Percentiles rank a stretch among this genome's conserved stretches.
phyloP scores from a whole-genome alignment of 2,888 invertebrate species.

The Lottia scabra region DNA sequence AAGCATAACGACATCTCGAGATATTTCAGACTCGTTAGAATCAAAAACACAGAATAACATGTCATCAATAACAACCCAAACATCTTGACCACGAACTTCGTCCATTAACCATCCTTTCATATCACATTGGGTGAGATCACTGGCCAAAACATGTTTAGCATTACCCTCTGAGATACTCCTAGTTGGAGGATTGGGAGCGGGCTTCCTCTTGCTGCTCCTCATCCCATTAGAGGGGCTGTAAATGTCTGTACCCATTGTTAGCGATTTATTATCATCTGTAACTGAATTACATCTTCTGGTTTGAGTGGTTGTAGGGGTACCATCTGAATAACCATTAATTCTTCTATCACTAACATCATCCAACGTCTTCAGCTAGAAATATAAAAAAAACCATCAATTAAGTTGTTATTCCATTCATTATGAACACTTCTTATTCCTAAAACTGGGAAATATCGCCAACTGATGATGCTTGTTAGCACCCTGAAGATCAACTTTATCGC shows the following conservation, averaged over 20 bases:
- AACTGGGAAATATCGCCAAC: no score
- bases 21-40: constrained; percentile 36
- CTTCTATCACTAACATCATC: no score
- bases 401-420: no score
- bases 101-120: constrained; percentile 55
- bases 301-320: no score
- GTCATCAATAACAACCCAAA: constrained; percentile 56
- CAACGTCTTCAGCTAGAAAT: no score
- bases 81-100: constrained; percentile 36
- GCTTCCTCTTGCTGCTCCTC: constrained; percentile 1
- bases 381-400: no score
- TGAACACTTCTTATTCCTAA: no score
- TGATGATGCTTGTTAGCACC: no score
- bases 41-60: constrained; percentile 58
- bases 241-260: not conserved
- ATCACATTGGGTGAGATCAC: constrained; percentile 48
- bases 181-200: constrained; percentile 16
- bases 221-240: not conserved
- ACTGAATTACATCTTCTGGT: no score
- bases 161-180: constrained; percentile 7
- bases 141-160: constrained; percentile 37
- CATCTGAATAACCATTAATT: no score
- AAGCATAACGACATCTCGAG: constrained; percentile 48
- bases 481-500: no score
- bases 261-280: not conserved